phyloP scores from a whole-genome alignment of 2,888 invertebrate genomes.

The Capitulum mitella region DNA sequence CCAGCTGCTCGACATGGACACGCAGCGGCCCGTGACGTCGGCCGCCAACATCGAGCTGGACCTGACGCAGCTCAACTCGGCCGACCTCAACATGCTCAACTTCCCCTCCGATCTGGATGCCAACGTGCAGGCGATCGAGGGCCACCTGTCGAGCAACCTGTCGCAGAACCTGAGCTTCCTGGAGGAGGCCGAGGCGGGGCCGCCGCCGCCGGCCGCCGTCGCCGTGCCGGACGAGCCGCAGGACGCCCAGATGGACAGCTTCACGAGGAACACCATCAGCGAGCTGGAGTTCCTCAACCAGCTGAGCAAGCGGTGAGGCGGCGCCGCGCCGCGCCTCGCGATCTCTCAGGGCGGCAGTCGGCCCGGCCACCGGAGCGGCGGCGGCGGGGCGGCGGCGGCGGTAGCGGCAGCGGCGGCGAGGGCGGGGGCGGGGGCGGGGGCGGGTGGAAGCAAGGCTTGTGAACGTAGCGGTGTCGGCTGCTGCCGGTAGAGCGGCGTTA shows the following conservation, averaged over 20 bases:
- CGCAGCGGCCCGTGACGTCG: background rate
- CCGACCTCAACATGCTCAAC: slow-evolving; percentile 29
- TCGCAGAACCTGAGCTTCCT: slow-evolving; percentile 48
- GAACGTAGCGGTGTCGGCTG: background rate
- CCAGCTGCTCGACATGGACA: slow-evolving; percentile 19
- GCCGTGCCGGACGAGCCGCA: slow-evolving; percentile 4
- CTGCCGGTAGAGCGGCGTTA: too few species aligned
- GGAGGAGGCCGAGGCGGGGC: slow-evolving; percentile 39
- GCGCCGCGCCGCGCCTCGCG: too few species aligned
- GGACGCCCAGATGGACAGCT: slow-evolving; percentile 19
- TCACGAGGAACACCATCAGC: slow-evolving; percentile 8
- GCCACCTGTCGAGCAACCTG: slow-evolving; percentile 47
- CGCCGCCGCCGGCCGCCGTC: background rate
- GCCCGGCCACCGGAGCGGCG: too few species aligned
- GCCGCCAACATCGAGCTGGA: slow-evolving; percentile 31
- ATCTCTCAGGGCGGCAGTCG: too few species aligned
- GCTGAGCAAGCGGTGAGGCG: slow-evolving; percentile 11
- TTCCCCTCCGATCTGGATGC: slow-evolving; percentile 5
- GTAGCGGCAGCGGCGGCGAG: too few species aligned
- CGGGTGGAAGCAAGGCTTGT: background rate
- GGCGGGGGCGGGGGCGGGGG: background rate
- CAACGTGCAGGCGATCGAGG: slow-evolving; percentile 37
- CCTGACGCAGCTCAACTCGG: slow-evolving; percentile 33
- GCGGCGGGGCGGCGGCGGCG: too few species aligned
- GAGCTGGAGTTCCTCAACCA: slow-evolving; percentile 18